A percentile compares a stretch with the other conserved stretches of the same genome.
These are phyloP conservation scores for Standfussiana lucernea DNA, from an alignment of 2,888 invertebrate species.

Conservation along the genomic window DNA sequence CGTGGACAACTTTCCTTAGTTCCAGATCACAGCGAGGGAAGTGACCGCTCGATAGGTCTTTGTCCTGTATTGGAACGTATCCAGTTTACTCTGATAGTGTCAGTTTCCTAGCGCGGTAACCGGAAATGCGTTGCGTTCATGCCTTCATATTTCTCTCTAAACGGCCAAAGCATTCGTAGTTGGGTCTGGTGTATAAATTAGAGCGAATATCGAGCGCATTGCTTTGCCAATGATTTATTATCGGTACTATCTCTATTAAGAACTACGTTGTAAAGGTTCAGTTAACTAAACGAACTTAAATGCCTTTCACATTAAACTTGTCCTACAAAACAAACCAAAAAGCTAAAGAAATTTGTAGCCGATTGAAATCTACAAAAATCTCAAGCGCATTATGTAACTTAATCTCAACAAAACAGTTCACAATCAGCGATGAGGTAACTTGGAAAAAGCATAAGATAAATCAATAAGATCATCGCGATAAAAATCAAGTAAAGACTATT, in stretches of 20 bases:
- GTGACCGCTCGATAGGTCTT: conserved; percentile 87
- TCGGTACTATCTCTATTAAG: background rate
- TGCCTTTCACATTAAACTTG: conserved; percentile 26
- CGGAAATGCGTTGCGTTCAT: conserved; percentile 73
- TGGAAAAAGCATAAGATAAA: too few species aligned
- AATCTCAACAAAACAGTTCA: background rate
- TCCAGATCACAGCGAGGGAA: conserved; percentile 86
- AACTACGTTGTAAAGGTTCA: background rate
- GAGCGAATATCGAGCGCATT: conserved; percentile 21
- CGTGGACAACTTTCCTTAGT: conserved; percentile 85
- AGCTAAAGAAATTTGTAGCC: conserved; percentile 16
- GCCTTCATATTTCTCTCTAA: conserved; percentile 51
- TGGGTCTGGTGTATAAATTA: conserved; percentile 35
- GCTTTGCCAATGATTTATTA: conserved; percentile 23
- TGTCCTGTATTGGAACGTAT: conserved; percentile 87
- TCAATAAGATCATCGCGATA: conserved; percentile 37
- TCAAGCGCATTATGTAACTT: conserved; percentile 13
- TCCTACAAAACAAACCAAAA: conserved; percentile 34
- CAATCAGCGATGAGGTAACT: conserved; percentile 36
- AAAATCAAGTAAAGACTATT: background rate
- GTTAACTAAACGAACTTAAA: background rate
- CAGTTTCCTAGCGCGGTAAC: conserved; percentile 72
- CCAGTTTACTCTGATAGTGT: conserved; percentile 79
- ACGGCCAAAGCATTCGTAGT: conserved; percentile 13
- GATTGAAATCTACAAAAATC: conserved; percentile 38